These are phyloP conservation scores for Phasianus colchicus DNA, from an alignment of 2,113 vertebrate species.

Conservation along the genomic window DNA sequence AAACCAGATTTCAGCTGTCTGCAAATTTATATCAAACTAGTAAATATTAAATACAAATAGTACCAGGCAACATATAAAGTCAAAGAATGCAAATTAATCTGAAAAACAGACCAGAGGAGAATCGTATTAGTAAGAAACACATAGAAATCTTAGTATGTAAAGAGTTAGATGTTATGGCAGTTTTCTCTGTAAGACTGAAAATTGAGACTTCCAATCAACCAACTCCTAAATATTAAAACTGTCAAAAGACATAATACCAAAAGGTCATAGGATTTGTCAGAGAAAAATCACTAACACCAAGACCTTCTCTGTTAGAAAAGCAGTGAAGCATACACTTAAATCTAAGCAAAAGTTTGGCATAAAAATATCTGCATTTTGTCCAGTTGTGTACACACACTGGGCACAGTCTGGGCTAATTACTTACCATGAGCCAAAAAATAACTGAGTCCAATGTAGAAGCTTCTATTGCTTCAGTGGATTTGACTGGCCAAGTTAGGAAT, in stretches of 20 bases:
- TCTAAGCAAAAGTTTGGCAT: fast-evolving
- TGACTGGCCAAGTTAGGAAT: not conserved
- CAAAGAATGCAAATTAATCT: not conserved
- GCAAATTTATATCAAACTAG: not conserved
- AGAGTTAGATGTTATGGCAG: not conserved
- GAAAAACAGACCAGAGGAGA: not conserved
- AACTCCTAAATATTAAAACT: not conserved
- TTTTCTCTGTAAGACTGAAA: not conserved
- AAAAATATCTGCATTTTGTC: not conserved
- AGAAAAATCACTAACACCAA: not conserved
- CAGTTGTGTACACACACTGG: not conserved
- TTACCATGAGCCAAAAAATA: not conserved
- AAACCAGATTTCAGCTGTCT: not conserved
- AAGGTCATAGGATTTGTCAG: not conserved
- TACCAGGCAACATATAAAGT: not conserved
- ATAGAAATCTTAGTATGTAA: not conserved
- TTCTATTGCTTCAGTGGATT: not conserved
- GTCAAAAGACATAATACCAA: not conserved
- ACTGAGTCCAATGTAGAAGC: not conserved
- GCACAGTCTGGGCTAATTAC: not conserved
- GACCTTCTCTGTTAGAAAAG: not conserved
- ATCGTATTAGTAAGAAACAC: not conserved
- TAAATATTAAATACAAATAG: not conserved
- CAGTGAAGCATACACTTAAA: not conserved
- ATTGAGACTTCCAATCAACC: not conserved